phyloP scores from a whole-genome alignment of 92 coral and sea anemone genomes.

The Galaxea fascicularis region DNA sequence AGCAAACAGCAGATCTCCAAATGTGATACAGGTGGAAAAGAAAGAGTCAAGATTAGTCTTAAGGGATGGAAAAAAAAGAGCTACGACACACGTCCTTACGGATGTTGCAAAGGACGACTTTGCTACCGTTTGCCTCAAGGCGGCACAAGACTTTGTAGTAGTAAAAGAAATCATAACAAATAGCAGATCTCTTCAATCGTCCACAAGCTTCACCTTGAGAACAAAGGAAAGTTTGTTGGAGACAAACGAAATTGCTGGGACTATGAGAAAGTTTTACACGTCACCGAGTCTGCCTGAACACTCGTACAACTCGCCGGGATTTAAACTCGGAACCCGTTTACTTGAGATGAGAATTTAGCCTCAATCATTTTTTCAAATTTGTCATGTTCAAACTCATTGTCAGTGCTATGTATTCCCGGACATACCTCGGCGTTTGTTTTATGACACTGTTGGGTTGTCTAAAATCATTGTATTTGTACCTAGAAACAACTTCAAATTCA shows the following conservation, averaged over 20 bases:
- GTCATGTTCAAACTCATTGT: no score
- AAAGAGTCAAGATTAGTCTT: not conserved
- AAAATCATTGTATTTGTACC: no score
- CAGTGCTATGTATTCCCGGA: no score
- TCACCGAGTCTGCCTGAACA: constrained; percentile 62
- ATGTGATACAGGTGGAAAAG: not conserved
- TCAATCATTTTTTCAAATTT: no score
- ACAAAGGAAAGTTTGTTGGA: constrained; percentile 68
- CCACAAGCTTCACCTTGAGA: constrained; percentile 82
- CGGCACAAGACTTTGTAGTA: constrained; percentile 78
- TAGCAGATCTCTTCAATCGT: constrained; percentile 78
- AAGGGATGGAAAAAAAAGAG: not conserved
- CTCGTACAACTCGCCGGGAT: constrained; percentile 13
- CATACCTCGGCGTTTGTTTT: no score
- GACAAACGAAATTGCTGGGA: constrained; percentile 43
- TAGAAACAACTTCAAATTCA: no score
- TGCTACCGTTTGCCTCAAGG: constrained; percentile 76
- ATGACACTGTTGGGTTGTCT: no score
- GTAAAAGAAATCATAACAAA: constrained; percentile 86
- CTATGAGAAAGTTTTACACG: constrained; percentile 76
- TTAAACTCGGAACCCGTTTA: constrained; percentile 8
- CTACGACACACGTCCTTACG: not conserved
- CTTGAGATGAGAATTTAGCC: constrained; percentile 19
- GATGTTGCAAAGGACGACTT: constrained; percentile 46
- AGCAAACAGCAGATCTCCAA: not conserved